Evolutionary conservation across 2,888 invertebrate genomes (phyloP).

Genomic region (Lepidocyrtinus sp.): DNA sequence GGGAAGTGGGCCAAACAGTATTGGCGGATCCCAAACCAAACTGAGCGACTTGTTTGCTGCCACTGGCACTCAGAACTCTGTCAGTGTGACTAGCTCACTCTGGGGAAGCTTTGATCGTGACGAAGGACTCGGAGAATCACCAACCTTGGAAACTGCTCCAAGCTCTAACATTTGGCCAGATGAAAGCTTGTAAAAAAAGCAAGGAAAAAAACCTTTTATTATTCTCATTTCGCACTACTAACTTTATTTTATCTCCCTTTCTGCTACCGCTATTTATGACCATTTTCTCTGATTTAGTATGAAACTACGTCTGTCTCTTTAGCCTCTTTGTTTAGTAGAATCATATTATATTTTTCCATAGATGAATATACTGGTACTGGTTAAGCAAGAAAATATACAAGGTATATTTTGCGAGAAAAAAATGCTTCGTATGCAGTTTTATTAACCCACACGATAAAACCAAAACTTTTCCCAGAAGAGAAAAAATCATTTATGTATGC

Average conservation of each 20-base stretch:
- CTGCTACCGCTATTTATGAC: background rate
- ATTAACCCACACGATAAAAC: no score
- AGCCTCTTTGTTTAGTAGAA: background rate
- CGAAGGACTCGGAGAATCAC: slow-evolving; percentile 90
- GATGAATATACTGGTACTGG: background rate
- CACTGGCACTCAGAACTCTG: slow-evolving; percentile 57
- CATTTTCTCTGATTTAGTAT: background rate
- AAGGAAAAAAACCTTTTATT: slow-evolving; percentile 25
- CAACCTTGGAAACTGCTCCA: slow-evolving; percentile 85
- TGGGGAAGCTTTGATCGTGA: slow-evolving; percentile 81
- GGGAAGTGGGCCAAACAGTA: slow-evolving; percentile 64
- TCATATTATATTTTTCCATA: slow-evolving; percentile 11
- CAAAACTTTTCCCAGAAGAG: no score
- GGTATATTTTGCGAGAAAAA: no score
- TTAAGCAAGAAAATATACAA: background rate
- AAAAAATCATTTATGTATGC: no score
- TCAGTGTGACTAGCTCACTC: slow-evolving; percentile 70
- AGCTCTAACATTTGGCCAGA: slow-evolving; percentile 74
- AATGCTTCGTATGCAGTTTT: no score
- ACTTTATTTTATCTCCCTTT: slow-evolving; percentile 21
- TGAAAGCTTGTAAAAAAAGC: slow-evolving; percentile 59
- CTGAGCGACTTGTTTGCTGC: slow-evolving; percentile 65
- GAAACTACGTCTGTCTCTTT: background rate
- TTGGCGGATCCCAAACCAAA: slow-evolving; percentile 68
- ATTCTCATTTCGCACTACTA: background rate